phyloP scores from a whole-genome alignment of 2,888 invertebrate species.

The Amphipoea oculea region DNA sequence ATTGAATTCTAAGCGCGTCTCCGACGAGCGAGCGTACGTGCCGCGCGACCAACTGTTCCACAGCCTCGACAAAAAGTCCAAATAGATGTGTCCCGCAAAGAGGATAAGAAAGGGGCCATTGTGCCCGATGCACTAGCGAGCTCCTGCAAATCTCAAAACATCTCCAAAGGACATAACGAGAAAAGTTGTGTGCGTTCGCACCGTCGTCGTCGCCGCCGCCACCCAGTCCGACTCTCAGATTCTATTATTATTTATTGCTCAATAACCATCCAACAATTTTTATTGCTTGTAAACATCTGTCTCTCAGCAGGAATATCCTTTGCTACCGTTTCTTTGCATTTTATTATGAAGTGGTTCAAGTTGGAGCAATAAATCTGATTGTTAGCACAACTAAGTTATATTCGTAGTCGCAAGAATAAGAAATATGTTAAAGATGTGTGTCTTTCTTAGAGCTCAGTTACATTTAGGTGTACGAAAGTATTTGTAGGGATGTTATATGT shows the following conservation, averaged over 20 bases:
- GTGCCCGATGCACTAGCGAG: slow-evolving; percentile 82
- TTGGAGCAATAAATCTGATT: slow-evolving; percentile 52
- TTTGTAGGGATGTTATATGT: not conserved
- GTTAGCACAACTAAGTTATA: slow-evolving; percentile 42
- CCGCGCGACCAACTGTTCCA: slow-evolving; percentile 80
- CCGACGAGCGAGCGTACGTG: slow-evolving; percentile 83
- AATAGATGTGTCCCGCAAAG: slow-evolving; percentile 82
- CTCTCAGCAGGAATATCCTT: slow-evolving; percentile 62
- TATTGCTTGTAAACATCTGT: slow-evolving; percentile 73
- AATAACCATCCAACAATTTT: slow-evolving; percentile 74
- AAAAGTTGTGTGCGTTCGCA: slow-evolving; percentile 80
- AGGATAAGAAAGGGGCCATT: slow-evolving; percentile 82
- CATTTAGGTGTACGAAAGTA: not conserved
- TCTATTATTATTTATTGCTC: slow-evolving; percentile 79
- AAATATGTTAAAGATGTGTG: slow-evolving; percentile 11
- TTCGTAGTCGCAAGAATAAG: slow-evolving; percentile 14
- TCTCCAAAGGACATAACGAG: slow-evolving; percentile 84
- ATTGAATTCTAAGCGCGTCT: slow-evolving; percentile 87
- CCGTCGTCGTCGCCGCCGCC: slow-evolving; percentile 50
- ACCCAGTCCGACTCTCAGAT: slow-evolving; percentile 67
- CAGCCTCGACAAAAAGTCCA: slow-evolving; percentile 81
- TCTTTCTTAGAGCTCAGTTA: not conserved
- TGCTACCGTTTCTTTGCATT: slow-evolving; percentile 59
- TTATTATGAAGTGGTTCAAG: slow-evolving; percentile 59
- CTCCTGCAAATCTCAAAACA: slow-evolving; percentile 85